These are phyloP conservation scores for Epsilonema sp. DNA, from an alignment of 2,888 invertebrate species.

Conservation along the genomic window DNA sequence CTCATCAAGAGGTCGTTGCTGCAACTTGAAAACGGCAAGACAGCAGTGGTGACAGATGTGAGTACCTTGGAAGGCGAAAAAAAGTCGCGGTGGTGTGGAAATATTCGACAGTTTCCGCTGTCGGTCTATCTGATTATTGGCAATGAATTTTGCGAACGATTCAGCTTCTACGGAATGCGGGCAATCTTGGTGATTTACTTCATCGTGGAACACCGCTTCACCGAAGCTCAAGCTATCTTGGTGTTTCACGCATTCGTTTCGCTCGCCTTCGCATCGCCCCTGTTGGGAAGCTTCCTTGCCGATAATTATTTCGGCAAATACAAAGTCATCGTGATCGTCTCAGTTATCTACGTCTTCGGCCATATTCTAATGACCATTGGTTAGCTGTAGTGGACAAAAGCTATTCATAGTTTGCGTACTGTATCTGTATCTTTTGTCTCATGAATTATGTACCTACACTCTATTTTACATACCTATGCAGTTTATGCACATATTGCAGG, in stretches of 20 bases:
- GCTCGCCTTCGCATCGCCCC: constrained; percentile 71
- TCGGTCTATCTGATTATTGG: constrained; percentile 68
- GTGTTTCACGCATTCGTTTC: constrained; percentile 74
- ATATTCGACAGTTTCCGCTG: constrained; percentile 8
- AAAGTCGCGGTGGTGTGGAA: no score
- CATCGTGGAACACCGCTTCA: constrained; percentile 17
- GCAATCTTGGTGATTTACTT: constrained; percentile 24
- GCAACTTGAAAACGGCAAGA: no score
- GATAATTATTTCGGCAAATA: constrained; percentile 60
- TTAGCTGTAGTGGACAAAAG: no score
- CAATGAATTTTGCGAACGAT: constrained; percentile 81
- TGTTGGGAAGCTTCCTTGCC: constrained; percentile 76
- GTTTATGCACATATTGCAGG: no score
- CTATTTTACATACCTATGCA: no score
- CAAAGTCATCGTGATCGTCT: constrained; percentile 46
- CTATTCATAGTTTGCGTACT: no score
- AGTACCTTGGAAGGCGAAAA: no score
- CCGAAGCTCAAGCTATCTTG: constrained; percentile 54
- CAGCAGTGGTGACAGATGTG: no score
- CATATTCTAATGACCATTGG: constrained; percentile 32
- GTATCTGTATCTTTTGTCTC: no score
- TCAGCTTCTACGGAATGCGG: constrained; percentile 28
- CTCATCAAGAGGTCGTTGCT: no score
- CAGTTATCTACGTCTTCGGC: constrained; percentile 32
- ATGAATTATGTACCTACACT: no score